Evolutionary conservation across 2,888 invertebrate genomes (phyloP).

Genomic region (Eubasilissa splendida): DNA sequence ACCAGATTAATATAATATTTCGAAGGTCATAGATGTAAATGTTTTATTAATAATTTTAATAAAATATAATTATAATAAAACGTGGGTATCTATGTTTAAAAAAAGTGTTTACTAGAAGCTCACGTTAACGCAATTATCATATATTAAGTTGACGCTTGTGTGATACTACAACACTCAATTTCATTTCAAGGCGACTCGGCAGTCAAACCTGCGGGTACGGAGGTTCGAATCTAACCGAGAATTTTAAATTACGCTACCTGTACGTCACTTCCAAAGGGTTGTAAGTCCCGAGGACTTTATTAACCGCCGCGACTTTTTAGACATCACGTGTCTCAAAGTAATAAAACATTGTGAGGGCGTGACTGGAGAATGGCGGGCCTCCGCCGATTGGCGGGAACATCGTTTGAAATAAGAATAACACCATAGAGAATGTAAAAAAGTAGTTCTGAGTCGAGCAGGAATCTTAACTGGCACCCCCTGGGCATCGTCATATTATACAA

Average conservation of each 20-base stretch:
- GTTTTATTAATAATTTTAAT: no score
- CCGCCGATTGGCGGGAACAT: slow-evolving; percentile 51
- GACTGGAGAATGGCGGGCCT: slow-evolving; percentile 39
- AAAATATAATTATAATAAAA: not conserved
- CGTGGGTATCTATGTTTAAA: no score
- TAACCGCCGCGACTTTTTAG: slow-evolving; percentile 3
- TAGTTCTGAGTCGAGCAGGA: slow-evolving; percentile 4
- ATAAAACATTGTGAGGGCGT: slow-evolving; percentile 54
- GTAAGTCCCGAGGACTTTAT: slow-evolving; percentile 6
- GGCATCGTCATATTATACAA: not conserved
- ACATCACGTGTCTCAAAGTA: slow-evolving; percentile 7
- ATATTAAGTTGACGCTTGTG: slow-evolving; percentile 21
- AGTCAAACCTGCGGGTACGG: not conserved
- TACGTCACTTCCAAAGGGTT: slow-evolving; percentile 13
- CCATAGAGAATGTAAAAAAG: slow-evolving; percentile 31
- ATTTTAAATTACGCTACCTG: slow-evolving; percentile 13
- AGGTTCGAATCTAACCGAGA: slow-evolving; percentile 28
- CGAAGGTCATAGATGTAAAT: not conserved
- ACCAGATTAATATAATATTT: not conserved
- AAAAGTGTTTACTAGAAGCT: slow-evolving; percentile 1
- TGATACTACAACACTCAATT: slow-evolving; percentile 11
- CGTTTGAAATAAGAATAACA: slow-evolving; percentile 44
- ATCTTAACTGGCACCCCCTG: not conserved
- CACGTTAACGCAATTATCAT: not conserved
- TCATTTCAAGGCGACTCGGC: slow-evolving; percentile 14